A percentile compares a stretch with the other conserved stretches of the same genome.
Evolutionary conservation across 2,113 vertebrate species (phyloP).

Genomic region (Vulpes vulpes): DNA sequence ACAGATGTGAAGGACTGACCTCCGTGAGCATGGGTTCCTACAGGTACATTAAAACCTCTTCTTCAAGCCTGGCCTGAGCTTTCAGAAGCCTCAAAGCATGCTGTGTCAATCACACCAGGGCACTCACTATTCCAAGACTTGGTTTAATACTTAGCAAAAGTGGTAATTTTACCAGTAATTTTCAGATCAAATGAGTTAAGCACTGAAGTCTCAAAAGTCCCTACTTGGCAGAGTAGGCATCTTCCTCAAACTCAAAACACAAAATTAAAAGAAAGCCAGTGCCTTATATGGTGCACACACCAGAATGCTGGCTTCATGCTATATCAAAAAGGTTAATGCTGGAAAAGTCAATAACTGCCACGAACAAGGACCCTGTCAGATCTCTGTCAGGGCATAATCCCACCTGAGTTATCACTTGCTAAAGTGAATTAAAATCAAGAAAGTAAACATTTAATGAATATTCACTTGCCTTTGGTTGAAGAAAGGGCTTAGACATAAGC

Average conservation of each 20-base stretch:
- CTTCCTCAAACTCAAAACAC: constrained; percentile 72
- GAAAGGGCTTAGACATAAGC: constrained; percentile 71
- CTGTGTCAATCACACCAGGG: constrained; percentile 40
- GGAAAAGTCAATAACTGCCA: constrained; percentile 63
- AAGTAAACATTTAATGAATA: constrained; percentile 77
- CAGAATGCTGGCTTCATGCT: constrained; percentile 34
- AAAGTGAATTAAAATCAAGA: constrained; percentile 70
- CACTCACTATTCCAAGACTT: constrained; percentile 46
- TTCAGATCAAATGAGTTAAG: constrained; percentile 74
- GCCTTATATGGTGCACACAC: constrained; percentile 61
- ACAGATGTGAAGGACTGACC: neutral
- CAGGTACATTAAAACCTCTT: constrained; percentile 31
- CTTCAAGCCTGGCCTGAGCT: neutral
- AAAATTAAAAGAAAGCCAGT: constrained; percentile 71
- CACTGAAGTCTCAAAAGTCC: constrained; percentile 62
- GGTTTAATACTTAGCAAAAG: constrained; percentile 52
- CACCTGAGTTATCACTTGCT: constrained; percentile 70
- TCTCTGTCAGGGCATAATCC: constrained; percentile 60
- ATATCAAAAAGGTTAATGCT: constrained; percentile 37
- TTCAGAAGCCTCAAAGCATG: constrained; percentile 28
- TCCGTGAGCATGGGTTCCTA: neutral
- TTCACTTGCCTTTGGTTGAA: constrained; percentile 67
- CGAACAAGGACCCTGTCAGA: constrained; percentile 40
- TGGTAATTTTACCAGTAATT: constrained; percentile 69
- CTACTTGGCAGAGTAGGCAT: constrained; percentile 51